Evolutionary conservation across 2,888 invertebrate genomes (phyloP).

Genomic region (Eristalis tenax): DNA sequence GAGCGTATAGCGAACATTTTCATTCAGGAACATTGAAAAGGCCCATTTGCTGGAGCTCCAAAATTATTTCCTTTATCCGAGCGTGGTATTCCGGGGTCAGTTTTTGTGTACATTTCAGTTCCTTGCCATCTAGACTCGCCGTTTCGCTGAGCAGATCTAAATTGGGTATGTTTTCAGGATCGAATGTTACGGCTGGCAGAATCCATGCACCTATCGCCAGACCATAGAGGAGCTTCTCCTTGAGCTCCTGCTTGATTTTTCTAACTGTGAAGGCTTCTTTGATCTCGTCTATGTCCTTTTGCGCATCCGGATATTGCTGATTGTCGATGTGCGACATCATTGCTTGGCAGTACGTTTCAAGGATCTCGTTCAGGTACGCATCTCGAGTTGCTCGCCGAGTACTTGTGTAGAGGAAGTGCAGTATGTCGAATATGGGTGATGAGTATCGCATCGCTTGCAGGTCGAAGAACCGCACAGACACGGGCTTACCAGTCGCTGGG

Average conservation of each 20-base stretch:
- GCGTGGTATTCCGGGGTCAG: conserved; percentile 79
- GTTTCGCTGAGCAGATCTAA: conserved; percentile 78
- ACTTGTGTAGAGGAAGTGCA: conserved; percentile 80
- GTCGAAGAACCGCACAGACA: conserved; percentile 78
- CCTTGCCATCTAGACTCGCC: conserved; percentile 71
- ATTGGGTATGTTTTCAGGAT: conserved; percentile 79
- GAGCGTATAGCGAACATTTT: not conserved
- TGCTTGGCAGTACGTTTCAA: conserved; percentile 76
- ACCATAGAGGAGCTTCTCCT: conserved; percentile 78
- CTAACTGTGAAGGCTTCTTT: conserved; percentile 75
- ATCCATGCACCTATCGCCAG: conserved; percentile 79
- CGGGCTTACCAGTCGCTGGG: conserved; percentile 39
- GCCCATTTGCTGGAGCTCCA: conserved; percentile 79
- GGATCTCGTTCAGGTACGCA: conserved; percentile 75
- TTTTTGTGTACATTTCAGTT: conserved; percentile 77
- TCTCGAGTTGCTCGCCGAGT: conserved; percentile 78
- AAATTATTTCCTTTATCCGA: conserved; percentile 77
- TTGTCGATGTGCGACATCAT: conserved; percentile 75
- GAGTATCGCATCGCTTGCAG: conserved; percentile 79
- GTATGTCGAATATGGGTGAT: conserved; percentile 79
- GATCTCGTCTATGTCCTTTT: conserved; percentile 72
- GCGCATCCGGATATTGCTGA: conserved; percentile 64
- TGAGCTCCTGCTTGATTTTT: conserved; percentile 77
- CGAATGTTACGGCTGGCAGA: conserved; percentile 80
- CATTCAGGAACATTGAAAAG: conserved; percentile 73